Conservation (phyloP, 2,888 invertebrate species). For the Caenorhabditis panamensis region DNA sequence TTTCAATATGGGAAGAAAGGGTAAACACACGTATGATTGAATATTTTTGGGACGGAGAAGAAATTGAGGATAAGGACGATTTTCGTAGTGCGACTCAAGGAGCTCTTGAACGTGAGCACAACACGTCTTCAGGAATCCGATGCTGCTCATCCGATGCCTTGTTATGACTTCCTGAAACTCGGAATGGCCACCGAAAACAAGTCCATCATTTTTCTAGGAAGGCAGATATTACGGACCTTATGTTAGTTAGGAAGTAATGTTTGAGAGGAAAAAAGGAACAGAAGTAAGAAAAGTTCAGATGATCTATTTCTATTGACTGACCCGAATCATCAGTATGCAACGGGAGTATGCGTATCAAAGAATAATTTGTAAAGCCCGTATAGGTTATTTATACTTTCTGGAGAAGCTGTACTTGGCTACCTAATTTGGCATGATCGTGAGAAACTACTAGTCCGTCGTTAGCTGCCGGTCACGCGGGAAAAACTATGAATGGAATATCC, state of each 20-base stretch:
- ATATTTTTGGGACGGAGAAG: conserved; percentile 17
- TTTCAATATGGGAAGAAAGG: conserved; percentile 12
- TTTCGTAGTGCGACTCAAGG: conserved; percentile 34
- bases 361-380: conserved; percentile 17
- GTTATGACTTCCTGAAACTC: conserved; percentile 24
- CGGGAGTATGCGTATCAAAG: conserved; percentile 34
- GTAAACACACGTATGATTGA: conserved; percentile 41
- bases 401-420: conserved; percentile 44
- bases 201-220: neutral
- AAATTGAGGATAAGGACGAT: conserved; percentile 34
- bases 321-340: neutral
- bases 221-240: neutral
- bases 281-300: neutral
- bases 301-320: neutral
- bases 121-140: conserved; percentile 19
- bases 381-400: conserved; percentile 44
- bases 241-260: conserved; percentile 13
- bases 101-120: conserved; percentile 35
- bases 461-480: conserved; percentile 53
- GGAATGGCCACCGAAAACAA: conserved; percentile 2
- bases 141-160: conserved; percentile 28
- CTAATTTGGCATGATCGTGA: conserved; percentile 64
- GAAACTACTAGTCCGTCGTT: conserved; percentile 42
- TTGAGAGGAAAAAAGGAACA: neutral
- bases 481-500: conserved; percentile 47